A percentile compares a stretch with the other conserved stretches of the same genome.
Conservation (phyloP, 2,797 vertebrate genomes). For the Fratercula arctica region DNA sequence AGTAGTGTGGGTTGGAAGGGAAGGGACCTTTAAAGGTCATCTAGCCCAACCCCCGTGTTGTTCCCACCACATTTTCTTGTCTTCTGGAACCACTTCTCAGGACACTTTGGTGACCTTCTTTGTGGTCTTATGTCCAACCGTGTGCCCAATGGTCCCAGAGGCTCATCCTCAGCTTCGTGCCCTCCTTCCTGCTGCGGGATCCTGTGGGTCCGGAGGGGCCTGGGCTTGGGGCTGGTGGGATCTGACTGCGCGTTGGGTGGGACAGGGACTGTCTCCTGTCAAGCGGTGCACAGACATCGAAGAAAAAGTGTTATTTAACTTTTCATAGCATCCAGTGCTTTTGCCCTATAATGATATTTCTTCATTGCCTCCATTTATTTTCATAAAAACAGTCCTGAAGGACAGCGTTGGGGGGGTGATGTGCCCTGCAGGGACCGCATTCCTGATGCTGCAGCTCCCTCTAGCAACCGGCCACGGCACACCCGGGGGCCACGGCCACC, state of each 20-base stretch:
- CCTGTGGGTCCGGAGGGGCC: rapidly evolving
- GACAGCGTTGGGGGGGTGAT: neutral
- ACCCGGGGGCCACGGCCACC: neutral
- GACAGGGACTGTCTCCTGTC: neutral
- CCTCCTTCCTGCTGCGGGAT: rapidly evolving
- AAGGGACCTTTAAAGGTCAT: neutral
- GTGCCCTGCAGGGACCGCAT: neutral
- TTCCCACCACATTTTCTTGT: rapidly evolving
- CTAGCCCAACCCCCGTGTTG: neutral
- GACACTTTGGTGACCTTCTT: rapidly evolving
- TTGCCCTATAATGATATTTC: neutral
- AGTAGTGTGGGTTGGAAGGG: neutral
- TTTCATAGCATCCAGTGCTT: neutral
- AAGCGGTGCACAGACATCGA: rapidly evolving
- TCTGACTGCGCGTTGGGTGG: rapidly evolving
- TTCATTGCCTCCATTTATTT: neutral
- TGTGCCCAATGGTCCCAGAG: rapidly evolving
- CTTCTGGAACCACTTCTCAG: neutral
- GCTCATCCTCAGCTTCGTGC: neutral
- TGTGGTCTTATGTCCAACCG: rapidly evolving
- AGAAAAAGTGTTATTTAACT: neutral
- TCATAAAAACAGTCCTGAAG: neutral
- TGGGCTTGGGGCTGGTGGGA: neutral
- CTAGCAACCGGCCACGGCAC: conserved; percentile 52
- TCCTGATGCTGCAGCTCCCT: conserved; percentile 76